phyloP scores from a whole-genome alignment of 2,888 invertebrate genomes.

The Diplazon laetatorius region DNA sequence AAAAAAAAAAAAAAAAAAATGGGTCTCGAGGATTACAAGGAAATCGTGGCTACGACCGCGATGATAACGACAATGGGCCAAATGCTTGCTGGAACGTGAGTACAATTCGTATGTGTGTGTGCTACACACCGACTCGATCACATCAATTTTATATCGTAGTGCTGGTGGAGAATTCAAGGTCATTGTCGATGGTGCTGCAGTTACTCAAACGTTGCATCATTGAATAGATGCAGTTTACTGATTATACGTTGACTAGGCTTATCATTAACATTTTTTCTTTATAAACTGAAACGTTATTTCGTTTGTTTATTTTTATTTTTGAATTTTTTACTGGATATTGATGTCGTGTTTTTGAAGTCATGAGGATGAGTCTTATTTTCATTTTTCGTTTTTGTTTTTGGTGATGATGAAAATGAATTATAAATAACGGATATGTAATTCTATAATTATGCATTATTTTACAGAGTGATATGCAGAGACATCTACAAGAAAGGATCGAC shows the following conservation, averaged over 20 bases:
- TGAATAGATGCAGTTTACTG: not conserved
- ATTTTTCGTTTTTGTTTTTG: not conserved
- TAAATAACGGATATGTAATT: not conserved
- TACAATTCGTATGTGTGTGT: constrained; percentile 61
- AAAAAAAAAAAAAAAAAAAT: constrained; percentile 69
- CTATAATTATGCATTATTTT: constrained; percentile 58
- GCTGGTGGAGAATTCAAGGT: constrained; percentile 35
- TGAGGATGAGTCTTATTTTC: constrained; percentile 13
- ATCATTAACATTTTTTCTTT: not conserved
- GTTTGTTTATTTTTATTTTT: not conserved
- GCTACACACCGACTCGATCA: too few species aligned
- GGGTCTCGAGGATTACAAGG: constrained; percentile 87
- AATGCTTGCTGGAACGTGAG: constrained; percentile 90
- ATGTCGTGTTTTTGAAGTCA: not conserved
- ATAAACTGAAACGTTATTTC: not conserved
- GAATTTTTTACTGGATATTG: not conserved
- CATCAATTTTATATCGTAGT: too few species aligned
- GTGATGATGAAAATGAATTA: constrained; percentile 6
- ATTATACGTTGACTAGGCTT: constrained; percentile 7
- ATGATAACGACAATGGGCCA: constrained; percentile 91
- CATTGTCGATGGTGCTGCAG: not conserved
- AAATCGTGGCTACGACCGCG: constrained; percentile 87
- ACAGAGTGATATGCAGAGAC: constrained; percentile 87
- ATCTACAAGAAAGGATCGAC: constrained; percentile 88
- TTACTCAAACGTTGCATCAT: constrained; percentile 1